phyloP scores from a whole-genome alignment of 2,113 vertebrate species.

The Myotis yumanensis region DNA sequence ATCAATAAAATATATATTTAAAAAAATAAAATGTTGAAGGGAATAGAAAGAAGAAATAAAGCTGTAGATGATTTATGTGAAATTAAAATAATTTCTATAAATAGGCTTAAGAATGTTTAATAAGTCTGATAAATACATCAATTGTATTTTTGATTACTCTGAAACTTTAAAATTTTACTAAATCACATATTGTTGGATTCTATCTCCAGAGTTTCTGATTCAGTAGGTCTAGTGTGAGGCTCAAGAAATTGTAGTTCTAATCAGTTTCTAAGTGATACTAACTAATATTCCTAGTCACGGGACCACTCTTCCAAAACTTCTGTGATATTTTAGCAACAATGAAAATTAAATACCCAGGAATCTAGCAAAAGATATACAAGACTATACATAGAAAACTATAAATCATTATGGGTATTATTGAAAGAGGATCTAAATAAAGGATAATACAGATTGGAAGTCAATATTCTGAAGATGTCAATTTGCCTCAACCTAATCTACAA shows the following conservation, averaged over 20 bases:
- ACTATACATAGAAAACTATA: not conserved
- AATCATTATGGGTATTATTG: not conserved
- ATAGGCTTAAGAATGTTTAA: not conserved
- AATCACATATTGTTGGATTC: not conserved
- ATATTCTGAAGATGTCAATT: not conserved
- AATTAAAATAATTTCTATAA: slow-evolving; percentile 30
- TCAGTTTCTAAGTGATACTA: not conserved
- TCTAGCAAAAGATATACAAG: not conserved
- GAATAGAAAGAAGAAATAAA: not conserved
- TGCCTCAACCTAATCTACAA: not conserved
- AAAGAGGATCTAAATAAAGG: not conserved
- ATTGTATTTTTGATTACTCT: not conserved
- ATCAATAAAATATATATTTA: no score
- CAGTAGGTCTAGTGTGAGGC: not conserved
- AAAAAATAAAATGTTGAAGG: not conserved
- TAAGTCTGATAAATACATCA: not conserved
- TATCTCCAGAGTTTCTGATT: not conserved
- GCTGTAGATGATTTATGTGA: not conserved
- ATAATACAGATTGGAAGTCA: not conserved
- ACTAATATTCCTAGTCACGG: not conserved
- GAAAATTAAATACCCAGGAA: not conserved
- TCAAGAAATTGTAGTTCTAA: not conserved
- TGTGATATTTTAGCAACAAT: not conserved
- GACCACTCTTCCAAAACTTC: not conserved
- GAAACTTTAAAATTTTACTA: not conserved